These are phyloP conservation scores for Synergus laeviventris DNA, from an alignment of 2,888 invertebrate genomes.

Conservation along the genomic window DNA sequence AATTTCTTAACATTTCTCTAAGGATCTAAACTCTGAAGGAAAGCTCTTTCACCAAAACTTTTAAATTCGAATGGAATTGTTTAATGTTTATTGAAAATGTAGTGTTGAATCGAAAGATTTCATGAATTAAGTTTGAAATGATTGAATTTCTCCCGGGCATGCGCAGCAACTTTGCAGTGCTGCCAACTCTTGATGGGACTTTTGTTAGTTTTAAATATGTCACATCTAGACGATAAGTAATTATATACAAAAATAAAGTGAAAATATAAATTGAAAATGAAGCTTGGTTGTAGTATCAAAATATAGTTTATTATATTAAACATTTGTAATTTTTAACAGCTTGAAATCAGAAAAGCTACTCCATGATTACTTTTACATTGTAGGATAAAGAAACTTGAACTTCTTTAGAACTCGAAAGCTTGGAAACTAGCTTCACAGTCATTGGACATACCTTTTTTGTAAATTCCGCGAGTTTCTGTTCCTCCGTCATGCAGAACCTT, in stretches of 20 bases:
- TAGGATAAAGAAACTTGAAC: background rate
- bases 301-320: background rate
- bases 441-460: conserved; percentile 35
- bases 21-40: background rate
- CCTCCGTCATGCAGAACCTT: conserved; percentile 27
- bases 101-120: background rate
- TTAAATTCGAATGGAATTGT: too few species aligned
- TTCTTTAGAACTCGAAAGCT: background rate
- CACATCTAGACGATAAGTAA: background rate
- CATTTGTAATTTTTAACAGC: background rate
- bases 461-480: conserved; percentile 20
- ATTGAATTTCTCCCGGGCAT: background rate
- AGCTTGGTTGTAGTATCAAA: too few species aligned
- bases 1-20: background rate
- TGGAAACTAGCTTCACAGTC: background rate
- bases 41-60: background rate
- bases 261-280: background rate
- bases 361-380: background rate
- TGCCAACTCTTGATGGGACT: conserved; percentile 3
- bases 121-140: background rate
- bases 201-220: conserved; percentile 3
- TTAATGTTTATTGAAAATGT: background rate
- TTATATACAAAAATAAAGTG: background rate
- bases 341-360: background rate
- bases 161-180: background rate